These are phyloP conservation scores for Anabas testudineus DNA, from an alignment of 2,797 vertebrate genomes.

Conservation along the genomic window DNA sequence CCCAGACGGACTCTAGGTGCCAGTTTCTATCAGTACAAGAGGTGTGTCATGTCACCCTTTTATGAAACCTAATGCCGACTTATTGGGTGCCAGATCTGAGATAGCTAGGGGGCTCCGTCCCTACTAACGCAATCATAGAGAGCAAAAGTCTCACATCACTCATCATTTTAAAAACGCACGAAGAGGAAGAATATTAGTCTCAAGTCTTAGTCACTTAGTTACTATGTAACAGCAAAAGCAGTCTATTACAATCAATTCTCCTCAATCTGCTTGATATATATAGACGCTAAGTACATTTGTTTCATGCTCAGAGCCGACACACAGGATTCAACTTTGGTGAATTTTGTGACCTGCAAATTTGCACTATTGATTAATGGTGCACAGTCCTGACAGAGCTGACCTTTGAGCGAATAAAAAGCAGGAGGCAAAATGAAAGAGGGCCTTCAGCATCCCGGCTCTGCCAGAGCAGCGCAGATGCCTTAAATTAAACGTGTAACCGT, in stretches of 20 bases:
- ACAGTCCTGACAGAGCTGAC: neutral
- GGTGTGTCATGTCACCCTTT: constrained; percentile 69
- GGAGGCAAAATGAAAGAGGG: neutral
- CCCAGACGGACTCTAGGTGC: constrained; percentile 53
- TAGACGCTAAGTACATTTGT: neutral
- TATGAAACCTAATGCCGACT: constrained; percentile 65
- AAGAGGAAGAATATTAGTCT: constrained; percentile 7
- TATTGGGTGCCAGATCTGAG: constrained; percentile 54
- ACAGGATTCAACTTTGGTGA: neutral
- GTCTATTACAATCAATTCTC: neutral
- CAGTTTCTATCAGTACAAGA: constrained; percentile 63
- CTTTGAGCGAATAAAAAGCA: neutral
- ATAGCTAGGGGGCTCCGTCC: constrained; percentile 40
- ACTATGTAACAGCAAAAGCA: neutral
- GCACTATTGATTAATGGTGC: neutral
- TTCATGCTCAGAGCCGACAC: neutral
- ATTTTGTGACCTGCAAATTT: constrained; percentile 6
- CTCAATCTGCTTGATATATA: neutral
- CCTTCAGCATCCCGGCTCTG: neutral
- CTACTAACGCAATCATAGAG: constrained; percentile 52
- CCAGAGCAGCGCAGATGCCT: neutral
- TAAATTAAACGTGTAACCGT: neutral
- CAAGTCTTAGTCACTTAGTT: neutral
- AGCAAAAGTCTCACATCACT: constrained; percentile 30
- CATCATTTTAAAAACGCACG: constrained; percentile 3